Evolutionary conservation across 2,113 vertebrate genomes (phyloP), one percentile per base, ranked within the genome.

Genomic region (Pseudorectes ferrugineus): DNA sequence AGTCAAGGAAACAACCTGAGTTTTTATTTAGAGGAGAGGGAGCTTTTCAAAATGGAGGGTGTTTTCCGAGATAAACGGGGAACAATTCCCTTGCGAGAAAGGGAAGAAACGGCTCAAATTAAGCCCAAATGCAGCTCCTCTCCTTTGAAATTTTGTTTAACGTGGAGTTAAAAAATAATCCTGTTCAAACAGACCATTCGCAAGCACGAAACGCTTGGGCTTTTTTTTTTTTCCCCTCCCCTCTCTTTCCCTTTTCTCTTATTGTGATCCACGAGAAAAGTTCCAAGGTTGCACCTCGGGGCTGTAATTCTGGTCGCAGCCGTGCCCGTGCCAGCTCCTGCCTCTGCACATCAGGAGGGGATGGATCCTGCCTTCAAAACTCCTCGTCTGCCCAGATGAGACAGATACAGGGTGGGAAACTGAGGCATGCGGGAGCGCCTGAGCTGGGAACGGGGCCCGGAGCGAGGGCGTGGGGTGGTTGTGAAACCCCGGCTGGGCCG

Each of bases 91-190:
- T 28, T 3, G 22, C 1, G 18, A 62, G 82, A 65, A 65, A 21
- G 91, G 75, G 86, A 89, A 92, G 83, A 45, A 94, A 76, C 35
- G 74, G n/a, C 74, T 94, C 92, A 35, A 76, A 90, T 68, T 28
- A 26, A 93, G 75, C 85, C 78, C 54, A 19, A 85, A 81, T 1
- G 26, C 90, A 42, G 54, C 78, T 94, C 67, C 55, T 43, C 46
- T 79, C 67, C 88, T 83, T 86, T 89, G 93, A 94, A 84, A 71
- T 81, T 19, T n/a, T 96, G 85, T 96, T 96, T 96, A 70, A 93
- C 6, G 0, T 90, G 89, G 93, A 85, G 92, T 96, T 97, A 96
- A 95, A 92, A 95, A 61, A 71, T 89, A 97, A 93, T 91, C 94
- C 93, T 78, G 93, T 92, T 95, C 95, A 97, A 95, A 96, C 91